Evolutionary conservation across 2,797 vertebrate species (phyloP), one percentile per base, ranked within the genome.

Genomic region (Cercopithecus diana): DNA sequence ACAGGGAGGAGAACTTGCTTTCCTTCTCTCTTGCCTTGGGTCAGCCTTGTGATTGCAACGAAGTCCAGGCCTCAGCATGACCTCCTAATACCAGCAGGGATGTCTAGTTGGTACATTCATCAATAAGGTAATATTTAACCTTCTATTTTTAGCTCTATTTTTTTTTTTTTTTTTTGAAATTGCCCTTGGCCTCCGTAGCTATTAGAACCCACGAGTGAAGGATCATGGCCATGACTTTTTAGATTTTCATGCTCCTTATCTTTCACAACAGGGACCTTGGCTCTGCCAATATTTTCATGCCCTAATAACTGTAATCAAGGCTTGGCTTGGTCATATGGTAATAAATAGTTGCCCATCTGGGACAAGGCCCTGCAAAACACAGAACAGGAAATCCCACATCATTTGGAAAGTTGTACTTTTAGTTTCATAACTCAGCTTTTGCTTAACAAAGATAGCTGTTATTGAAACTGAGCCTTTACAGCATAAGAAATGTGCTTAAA

Each of bases 331-430:
- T 98, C 97, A 94, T 97, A 76, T 28, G 91, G 55, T 82, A 77
- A 94, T 93, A 84, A 96, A 58, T 20, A 73, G 90, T 96, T 17
- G 4, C 85, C 95, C 97, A 98, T 98, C 97, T 98, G 97, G 97
- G 96, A 96, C 96, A 79, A 8, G 73, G 89, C 97, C 96, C 97
- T 98, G 97, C 98, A 98, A 98, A 98, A 98, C 97, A 94, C 94
- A 98, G 97, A 98, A 98, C 98, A 93, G 98, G 98, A 99, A 98
- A 97, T 95, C 96, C 97, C 98, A 98, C 97, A 98, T 98, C 98
- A 98, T 98, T 98, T 98, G 98, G 98, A 99, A 98, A 98, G 98
- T 97, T 98, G 97, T 98, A 98, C 98, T 98, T 99, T 98, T 98
- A 98, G 97, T 99, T 99, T 99, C 98, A 98, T 97, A 98, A 98